Percentiles rank a stretch among this genome's conserved stretches.
These are phyloP conservation scores for Oceanites oceanicus DNA, from an alignment of 2,113 vertebrate species.

Conservation along the genomic window DNA sequence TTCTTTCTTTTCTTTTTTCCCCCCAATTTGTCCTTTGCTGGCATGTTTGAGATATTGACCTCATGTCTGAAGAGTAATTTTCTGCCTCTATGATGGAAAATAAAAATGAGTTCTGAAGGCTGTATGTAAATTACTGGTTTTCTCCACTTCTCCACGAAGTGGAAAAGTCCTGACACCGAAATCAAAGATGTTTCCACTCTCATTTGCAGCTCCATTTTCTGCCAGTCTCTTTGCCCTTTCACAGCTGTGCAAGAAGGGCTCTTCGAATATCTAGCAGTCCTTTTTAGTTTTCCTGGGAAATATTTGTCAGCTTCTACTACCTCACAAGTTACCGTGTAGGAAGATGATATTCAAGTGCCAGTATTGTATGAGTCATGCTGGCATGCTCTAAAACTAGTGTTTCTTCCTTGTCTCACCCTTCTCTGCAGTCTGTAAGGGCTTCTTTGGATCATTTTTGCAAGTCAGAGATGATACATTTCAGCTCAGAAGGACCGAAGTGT, in stretches of 20 bases:
- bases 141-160: neutral
- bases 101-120: neutral
- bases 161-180: neutral
- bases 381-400: neutral
- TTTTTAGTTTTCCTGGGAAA: neutral
- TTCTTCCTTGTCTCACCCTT: neutral
- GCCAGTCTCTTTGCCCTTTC: neutral
- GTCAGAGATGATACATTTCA: neutral
- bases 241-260: neutral
- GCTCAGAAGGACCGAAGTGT: neutral
- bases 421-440: neutral
- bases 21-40: slow-evolving; percentile 8
- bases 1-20: neutral
- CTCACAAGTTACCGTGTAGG: neutral
- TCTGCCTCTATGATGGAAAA: slow-evolving; percentile 27
- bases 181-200: neutral
- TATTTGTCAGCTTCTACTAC: neutral
- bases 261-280: neutral
- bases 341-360: neutral
- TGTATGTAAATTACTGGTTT: neutral
- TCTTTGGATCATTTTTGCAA: neutral
- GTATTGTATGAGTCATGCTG: neutral
- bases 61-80: neutral
- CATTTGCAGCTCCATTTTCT: neutral
- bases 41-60: slow-evolving; percentile 10